Conservation (phyloP, 2,797 vertebrate genomes). For the Decapterus maruadsi region DNA sequence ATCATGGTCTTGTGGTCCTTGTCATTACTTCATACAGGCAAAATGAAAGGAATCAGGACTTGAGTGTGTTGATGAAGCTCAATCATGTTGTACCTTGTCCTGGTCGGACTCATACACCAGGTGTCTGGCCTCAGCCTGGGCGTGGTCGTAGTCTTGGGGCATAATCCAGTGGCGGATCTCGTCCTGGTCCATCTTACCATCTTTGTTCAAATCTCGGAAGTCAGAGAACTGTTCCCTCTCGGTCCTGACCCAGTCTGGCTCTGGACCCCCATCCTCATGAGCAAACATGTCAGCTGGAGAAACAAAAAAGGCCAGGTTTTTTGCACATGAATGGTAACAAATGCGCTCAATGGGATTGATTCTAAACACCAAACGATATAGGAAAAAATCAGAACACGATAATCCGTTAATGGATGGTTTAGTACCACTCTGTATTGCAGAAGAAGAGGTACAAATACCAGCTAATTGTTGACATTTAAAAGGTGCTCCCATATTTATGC, state of each 20-base stretch:
- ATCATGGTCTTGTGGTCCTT: not conserved
- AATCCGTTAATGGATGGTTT: not conserved
- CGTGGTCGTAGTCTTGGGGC: slow-evolving; percentile 97
- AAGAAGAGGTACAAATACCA: not conserved
- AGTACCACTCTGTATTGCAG: not conserved
- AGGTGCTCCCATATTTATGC: not conserved
- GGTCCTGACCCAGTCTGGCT: slow-evolving; percentile 96
- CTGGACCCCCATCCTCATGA: slow-evolving; percentile 93
- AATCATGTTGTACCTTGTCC: slow-evolving; percentile 89
- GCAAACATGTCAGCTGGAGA: slow-evolving; percentile 97
- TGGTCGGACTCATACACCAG: slow-evolving; percentile 95
- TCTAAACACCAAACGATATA: not conserved
- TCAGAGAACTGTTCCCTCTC: slow-evolving; percentile 98
- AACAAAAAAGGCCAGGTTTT: not conserved
- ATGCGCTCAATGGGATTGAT: not conserved
- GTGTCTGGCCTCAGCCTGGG: slow-evolving; percentile 95
- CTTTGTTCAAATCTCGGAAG: slow-evolving; percentile 97
- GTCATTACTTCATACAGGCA: not conserved
- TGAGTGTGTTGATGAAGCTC: not conserved
- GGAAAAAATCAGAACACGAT: not conserved
- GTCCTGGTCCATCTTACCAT: slow-evolving; percentile 95
- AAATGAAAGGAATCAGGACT: not conserved
- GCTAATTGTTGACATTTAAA: not conserved
- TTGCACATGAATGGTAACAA: not conserved
- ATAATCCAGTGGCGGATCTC: slow-evolving; percentile 99